Evolutionary conservation across 2,113 vertebrate species (phyloP).

Genomic region (Cyanoderma ruficeps): DNA sequence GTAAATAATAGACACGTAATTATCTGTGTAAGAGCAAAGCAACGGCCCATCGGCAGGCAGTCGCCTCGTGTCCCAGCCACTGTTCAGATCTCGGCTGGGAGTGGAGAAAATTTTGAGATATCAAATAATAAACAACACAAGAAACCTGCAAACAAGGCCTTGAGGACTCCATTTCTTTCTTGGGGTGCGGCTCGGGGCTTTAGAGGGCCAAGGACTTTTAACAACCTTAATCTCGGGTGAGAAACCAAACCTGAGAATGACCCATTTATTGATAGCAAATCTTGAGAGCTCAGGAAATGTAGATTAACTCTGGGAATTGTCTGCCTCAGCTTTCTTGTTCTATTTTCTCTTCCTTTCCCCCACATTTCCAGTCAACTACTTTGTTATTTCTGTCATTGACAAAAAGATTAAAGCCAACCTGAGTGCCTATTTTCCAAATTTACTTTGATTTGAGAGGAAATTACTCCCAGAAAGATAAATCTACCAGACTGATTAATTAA

Average conservation of each 20-base stretch:
- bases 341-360: neutral
- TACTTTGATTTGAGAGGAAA: slow-evolving; percentile 17
- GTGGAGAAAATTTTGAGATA: too few species aligned
- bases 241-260: neutral
- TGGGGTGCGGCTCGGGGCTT: too few species aligned
- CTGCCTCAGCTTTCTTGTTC: neutral
- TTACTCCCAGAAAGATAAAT: neutral
- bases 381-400: neutral
- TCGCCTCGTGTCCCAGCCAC: too few species aligned
- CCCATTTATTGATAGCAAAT: slow-evolving; percentile 4
- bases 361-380: neutral
- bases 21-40: too few species aligned
- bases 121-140: too few species aligned
- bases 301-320: slow-evolving; percentile 25
- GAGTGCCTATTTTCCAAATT: neutral
- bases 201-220: too few species aligned
- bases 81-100: too few species aligned
- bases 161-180: too few species aligned
- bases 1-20: too few species aligned
- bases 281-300: neutral
- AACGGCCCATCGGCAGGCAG: too few species aligned
- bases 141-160: too few species aligned
- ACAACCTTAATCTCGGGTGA: too few species aligned
- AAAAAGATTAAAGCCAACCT: slow-evolving; percentile 4
- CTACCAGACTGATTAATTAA: slow-evolving; percentile 34